These are phyloP conservation scores for Odontothrips loti DNA, from an alignment of 2,888 invertebrate species.

Conservation along the genomic window DNA sequence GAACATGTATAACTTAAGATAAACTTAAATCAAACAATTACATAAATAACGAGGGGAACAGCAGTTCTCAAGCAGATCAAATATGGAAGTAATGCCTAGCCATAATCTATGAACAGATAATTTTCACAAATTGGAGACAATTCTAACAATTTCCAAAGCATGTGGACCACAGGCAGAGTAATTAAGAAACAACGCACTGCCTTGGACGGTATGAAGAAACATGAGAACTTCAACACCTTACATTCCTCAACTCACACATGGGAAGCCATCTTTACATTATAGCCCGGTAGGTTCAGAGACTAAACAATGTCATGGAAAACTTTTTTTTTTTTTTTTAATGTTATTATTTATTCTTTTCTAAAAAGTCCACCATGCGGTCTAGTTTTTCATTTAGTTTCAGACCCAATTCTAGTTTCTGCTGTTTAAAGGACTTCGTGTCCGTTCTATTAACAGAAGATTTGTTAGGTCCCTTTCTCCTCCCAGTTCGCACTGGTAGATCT, in stretches of 20 bases:
- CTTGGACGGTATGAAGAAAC: not conserved
- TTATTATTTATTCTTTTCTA: no score
- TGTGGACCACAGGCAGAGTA: not conserved
- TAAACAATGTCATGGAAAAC: not conserved
- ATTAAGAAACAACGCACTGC: not conserved
- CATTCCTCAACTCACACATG: not conserved
- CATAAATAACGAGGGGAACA: not conserved
- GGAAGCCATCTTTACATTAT: not conserved
- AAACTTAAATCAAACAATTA: not conserved
- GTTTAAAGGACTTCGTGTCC: no score
- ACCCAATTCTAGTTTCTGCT: no score
- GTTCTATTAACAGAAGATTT: no score
- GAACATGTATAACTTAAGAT: not conserved
- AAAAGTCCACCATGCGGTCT: no score
- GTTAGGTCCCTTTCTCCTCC: no score
- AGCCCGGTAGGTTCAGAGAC: not conserved
- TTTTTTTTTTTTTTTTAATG: no score
- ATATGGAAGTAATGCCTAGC: no score
- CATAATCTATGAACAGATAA: not conserved
- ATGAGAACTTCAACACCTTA: not conserved
- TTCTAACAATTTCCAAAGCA: not conserved
- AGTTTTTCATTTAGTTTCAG: no score
- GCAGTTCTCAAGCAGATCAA: not conserved
- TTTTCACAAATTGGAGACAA: not conserved
- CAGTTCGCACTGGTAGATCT: no score